A percentile compares a stretch with the other conserved stretches of the same genome.
Evolutionary conservation across 2,797 vertebrate species (phyloP).

Genomic region (Enoplosus armatus): DNA sequence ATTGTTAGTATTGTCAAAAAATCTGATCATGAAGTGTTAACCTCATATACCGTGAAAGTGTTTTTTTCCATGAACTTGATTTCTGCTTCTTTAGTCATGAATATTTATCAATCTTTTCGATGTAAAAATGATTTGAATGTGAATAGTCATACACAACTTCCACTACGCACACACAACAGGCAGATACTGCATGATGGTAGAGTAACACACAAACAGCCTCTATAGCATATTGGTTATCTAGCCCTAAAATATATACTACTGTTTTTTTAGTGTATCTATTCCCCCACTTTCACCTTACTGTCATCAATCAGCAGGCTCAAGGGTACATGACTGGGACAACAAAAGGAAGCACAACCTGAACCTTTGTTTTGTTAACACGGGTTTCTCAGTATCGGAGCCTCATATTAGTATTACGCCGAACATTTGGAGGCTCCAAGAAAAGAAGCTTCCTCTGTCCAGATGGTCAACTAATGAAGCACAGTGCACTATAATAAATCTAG

Average conservation of each 20-base stretch:
- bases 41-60: too few species aligned
- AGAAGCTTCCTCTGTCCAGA: constrained; percentile 45
- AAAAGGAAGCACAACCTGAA: constrained; percentile 17
- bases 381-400: constrained; percentile 33
- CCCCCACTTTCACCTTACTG: constrained; percentile 18
- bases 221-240: constrained; percentile 8
- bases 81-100: neutral
- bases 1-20: neutral
- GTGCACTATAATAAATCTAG: constrained; percentile 62
- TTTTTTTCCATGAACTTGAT: neutral
- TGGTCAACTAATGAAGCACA: constrained; percentile 56
- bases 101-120: neutral
- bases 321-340: constrained; percentile 33
- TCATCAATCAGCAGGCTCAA: constrained; percentile 49
- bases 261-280: constrained; percentile 2
- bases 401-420: constrained; percentile 32
- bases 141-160: neutral
- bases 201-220: neutral
- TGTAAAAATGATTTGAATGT: neutral
- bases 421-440: constrained; percentile 40
- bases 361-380: neutral
- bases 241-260: constrained; percentile 16
- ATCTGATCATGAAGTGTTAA: neutral
- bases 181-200: neutral
- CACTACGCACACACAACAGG: neutral